A percentile compares a stretch with the other conserved stretches of the same genome.
Conservation (phyloP, 2,888 invertebrate genomes). For the Alitta virens region DNA sequence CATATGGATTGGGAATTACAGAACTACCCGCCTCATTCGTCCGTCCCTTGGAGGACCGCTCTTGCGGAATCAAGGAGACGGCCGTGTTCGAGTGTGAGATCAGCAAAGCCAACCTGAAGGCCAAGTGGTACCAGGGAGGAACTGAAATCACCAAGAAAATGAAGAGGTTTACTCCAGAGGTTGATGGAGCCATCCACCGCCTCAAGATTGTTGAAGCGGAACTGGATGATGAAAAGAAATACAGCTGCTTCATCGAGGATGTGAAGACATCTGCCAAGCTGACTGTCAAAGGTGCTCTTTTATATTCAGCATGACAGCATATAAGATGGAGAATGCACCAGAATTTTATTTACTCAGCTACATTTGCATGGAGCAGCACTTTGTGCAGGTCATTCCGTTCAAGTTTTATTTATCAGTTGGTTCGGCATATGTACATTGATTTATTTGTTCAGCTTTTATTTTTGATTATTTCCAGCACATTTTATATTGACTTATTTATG, state of each 20-base stretch:
- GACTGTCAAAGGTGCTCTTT: constrained; percentile 38
- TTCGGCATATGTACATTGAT: too few species aligned
- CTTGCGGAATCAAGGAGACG: constrained; percentile 7
- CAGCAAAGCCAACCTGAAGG: constrained; percentile 30
- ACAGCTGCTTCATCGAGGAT: constrained; percentile 34
- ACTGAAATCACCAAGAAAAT: constrained; percentile 4
- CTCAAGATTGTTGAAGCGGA: constrained; percentile 16
- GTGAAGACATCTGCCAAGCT: constrained; percentile 45
- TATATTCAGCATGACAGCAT: neutral
- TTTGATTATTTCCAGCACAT: too few species aligned
- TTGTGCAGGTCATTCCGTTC: too few species aligned
- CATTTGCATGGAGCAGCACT: too few species aligned
- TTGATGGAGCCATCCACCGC: constrained; percentile 7
- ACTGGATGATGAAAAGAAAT: constrained; percentile 24
- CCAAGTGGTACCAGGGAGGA: constrained; percentile 62
- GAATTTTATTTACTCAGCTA: too few species aligned
- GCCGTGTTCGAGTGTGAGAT: constrained; percentile 48
- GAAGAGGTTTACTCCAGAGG: neutral
- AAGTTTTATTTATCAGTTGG: too few species aligned
- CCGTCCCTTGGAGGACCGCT: constrained; percentile 67
- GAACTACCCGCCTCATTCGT: constrained; percentile 75
- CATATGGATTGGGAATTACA: too few species aligned
- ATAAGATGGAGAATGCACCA: too few species aligned
- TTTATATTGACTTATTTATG: too few species aligned
- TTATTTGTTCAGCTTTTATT: too few species aligned